Evolutionary conservation across 2,888 invertebrate genomes (phyloP).

Genomic region (Rhagonycha lutea): DNA sequence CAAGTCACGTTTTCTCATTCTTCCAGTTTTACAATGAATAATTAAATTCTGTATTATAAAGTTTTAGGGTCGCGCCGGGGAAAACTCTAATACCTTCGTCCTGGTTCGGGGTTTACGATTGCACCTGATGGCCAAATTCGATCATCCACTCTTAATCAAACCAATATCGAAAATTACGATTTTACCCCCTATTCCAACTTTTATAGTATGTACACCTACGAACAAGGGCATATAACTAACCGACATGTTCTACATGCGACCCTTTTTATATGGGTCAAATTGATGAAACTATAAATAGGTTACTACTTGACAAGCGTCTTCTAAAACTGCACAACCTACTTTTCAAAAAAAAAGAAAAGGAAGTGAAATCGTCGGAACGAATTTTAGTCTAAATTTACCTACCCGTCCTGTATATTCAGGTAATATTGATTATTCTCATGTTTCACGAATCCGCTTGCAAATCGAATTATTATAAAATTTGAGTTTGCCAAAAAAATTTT

Average conservation of each 20-base stretch:
- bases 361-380: too few relatives aligned
- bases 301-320: neutral
- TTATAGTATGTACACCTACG: neutral
- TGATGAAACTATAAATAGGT: neutral
- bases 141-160: slow-evolving; percentile 26
- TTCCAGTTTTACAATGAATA: slow-evolving; percentile 37
- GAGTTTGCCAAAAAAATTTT: neutral
- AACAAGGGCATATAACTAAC: neutral
- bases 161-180: slow-evolving; percentile 12
- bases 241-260: neutral
- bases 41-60: slow-evolving; percentile 36
- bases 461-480: neutral
- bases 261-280: neutral
- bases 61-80: slow-evolving; percentile 26
- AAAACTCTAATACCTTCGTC: slow-evolving; percentile 15
- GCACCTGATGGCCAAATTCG: slow-evolving; percentile 28
- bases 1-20: slow-evolving; percentile 37
- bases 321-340: too few relatives aligned
- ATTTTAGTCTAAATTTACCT: too few relatives aligned
- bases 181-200: neutral
- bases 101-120: slow-evolving; percentile 23
- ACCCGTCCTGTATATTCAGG: neutral
- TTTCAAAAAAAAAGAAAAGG: too few relatives aligned
- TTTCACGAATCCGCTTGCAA: neutral
- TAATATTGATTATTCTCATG: neutral